A percentile compares a stretch with the other conserved stretches of the same genome.
phyloP scores from a whole-genome alignment of 1,140 invertebrate species.

The Brachionus calyciflorus region DNA sequence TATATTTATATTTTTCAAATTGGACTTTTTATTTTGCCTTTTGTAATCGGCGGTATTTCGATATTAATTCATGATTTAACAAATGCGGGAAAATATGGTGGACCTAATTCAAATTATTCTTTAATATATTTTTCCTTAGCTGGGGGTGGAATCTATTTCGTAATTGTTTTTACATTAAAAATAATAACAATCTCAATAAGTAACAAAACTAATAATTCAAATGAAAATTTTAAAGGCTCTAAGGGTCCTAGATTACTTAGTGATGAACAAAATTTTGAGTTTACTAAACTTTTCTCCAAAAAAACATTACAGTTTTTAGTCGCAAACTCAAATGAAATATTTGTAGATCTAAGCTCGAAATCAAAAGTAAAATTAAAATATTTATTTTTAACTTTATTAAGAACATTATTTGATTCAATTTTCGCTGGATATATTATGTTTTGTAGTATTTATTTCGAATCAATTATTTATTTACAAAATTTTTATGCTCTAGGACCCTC shows the following conservation, averaged over 20 bases:
- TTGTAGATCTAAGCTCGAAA: constrained; percentile 49
- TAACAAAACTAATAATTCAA: constrained; percentile 14
- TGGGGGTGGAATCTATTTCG: constrained; percentile 51
- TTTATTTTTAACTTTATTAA: constrained; percentile 54
- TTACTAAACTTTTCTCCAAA: constrained; percentile 2
- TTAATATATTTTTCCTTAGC: constrained; percentile 50
- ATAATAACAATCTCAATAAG: constrained; percentile 18
- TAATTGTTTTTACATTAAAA: constrained; percentile 53
- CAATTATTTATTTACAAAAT: constrained; percentile 54
- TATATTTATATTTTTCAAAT: constrained; percentile 58
- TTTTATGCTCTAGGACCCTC: constrained; percentile 52
- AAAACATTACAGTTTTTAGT: constrained; percentile 16
- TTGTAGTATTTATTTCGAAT: constrained; percentile 53
- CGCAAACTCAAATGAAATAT: background rate
- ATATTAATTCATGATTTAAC: constrained; percentile 53
- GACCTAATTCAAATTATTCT: too few relatives aligned
- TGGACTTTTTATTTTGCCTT: constrained; percentile 53
- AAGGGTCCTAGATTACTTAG: background rate
- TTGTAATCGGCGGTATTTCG: constrained; percentile 54
- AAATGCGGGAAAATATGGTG: constrained; percentile 49
- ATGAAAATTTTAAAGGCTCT: background rate
- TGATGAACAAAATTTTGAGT: constrained; percentile 38
- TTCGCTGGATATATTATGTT: constrained; percentile 48
- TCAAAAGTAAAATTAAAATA: constrained; percentile 57
- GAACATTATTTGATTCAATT: constrained; percentile 38